Base-by-base conservation (phyloP, 1,140 invertebrate genomes). In the Microplitis mediator region DNA sequence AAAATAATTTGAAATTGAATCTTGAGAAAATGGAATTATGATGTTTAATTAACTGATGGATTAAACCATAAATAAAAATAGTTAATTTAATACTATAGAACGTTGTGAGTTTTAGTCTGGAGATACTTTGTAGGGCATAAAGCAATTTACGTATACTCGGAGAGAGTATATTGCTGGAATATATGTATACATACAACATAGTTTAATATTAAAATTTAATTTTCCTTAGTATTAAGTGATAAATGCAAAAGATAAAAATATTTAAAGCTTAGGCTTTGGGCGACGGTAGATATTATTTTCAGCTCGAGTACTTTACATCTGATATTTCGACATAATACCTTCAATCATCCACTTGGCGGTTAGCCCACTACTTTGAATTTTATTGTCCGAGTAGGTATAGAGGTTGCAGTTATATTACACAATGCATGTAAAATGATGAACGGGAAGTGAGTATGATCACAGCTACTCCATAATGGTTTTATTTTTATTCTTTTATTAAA, bases 331-430 rank as follows among this genome's bases (percentile, higher is more conserved):
- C 62, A 64, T 64, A 56, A 56, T 56, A 36, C 13, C 58, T 61
- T 45, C 62, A 64, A 64, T 64, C 62, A 64, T 64, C 62, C 62
- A 14, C 62, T 64, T 64, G 62, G 62, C 34, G 11, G n/a, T 34
- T 39, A 64, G 35, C 62, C 62, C 34, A 36, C 32, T 8, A n/a
- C 8, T 14, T 64, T 14, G 13, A 39, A 39, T 23, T 62, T 34
- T 39, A n/a, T 13, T 34, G 36, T 45, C 34, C 16, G 62, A 36
- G 32, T 6, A 36, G 23, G 62, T 23, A 35, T 45, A 45, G 16
- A n/a, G 9, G 60, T 45, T 9, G 6, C 39, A 45, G 39, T 45
- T 14, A 56, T 13, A 23, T 56, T 6, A 36, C 32, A 14, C 16
- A 39, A 39, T 64, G 34, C 4, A n/a, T 36, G 4, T 13, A 39